Conservation (phyloP, 2,888 invertebrate species). For the Philopedon plagiatum region DNA sequence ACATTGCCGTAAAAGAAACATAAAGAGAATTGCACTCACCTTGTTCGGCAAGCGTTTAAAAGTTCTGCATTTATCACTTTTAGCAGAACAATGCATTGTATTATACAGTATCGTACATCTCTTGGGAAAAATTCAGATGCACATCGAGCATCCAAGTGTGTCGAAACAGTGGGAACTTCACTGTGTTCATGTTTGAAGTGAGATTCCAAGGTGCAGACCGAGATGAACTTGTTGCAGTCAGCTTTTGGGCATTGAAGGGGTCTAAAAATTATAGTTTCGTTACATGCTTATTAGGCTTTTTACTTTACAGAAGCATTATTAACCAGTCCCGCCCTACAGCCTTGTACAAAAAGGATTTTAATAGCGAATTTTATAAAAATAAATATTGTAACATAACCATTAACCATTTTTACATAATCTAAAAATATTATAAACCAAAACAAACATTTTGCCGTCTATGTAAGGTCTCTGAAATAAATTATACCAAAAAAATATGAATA, state of each 20-base stretch:
- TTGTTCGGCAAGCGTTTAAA: conserved; percentile 22
- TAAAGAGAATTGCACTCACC: conserved; percentile 22
- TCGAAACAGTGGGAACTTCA: conserved; percentile 60
- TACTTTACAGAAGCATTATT: too few species aligned
- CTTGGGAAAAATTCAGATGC: conserved; percentile 61
- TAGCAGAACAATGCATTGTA: conserved; percentile 60
- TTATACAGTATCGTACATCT: conserved; percentile 59
- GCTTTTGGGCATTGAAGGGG: conserved; percentile 71
- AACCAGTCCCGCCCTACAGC: too few species aligned
- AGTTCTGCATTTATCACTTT: conserved; percentile 48
- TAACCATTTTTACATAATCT: too few species aligned
- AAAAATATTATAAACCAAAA: too few species aligned
- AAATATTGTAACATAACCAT: too few species aligned
- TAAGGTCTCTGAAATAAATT: too few species aligned
- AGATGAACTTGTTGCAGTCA: conserved; percentile 71
- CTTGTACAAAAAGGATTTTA: too few species aligned
- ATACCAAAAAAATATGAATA: too few species aligned
- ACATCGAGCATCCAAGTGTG: conserved; percentile 61
- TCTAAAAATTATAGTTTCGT: conserved; percentile 61
- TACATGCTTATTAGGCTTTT: too few species aligned
- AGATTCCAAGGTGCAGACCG: conserved; percentile 70
- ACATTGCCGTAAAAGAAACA: not conserved
- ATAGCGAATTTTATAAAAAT: too few species aligned
- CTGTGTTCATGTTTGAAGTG: conserved; percentile 74
- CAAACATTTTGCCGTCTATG: too few species aligned